Base-by-base conservation (phyloP, 2,113 vertebrate genomes). In the Pipa parva region DNA sequence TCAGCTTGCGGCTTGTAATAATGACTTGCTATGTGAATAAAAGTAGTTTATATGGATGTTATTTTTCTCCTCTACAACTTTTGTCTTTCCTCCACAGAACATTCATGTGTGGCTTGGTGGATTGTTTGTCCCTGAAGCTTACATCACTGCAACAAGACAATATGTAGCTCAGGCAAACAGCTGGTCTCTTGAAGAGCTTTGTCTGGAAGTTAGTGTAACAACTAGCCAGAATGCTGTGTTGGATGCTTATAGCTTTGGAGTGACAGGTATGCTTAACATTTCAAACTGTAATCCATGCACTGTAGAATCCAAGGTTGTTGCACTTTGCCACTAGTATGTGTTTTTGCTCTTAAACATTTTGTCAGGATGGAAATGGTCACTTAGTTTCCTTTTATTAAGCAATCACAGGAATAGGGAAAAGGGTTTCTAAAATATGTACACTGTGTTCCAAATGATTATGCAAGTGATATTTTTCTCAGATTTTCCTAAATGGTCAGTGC, bases 101-200 rank as follows among this genome's bases (percentile, higher is more conserved):
- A 93, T 98, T 83, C 94, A 98, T 0, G 95, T 97, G 75, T 97
- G 92, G 72, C 79, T 98, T 26, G 97, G 97, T 7, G 92, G 94
- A 73, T 85, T 99, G 71, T 99, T 98, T 25, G 97, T 97, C 22
- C 96, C 97, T 0, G 97, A 98, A 80, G 97, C 96, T 0, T 99
- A 99, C 74, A 98, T 99, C 72, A 99, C 97, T 0, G 97, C 97
- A 71, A 99, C 97, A 2, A 85, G 93, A 69, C 97, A 99, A 4
- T 99, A 97, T 0, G 97, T 98, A 76, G 97, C 97, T 5, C 97
- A 99, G 50, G 97, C 91, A 17, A 99, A 98, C 85, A 98, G 96
- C 76, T 99, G 97, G 97, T 99, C 97, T 17, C 87, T 99, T 79
- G 97, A 99, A 77, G 97, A 99, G 63, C 92, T 99, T 13, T 93